These are phyloP conservation scores for Goniozus legneri DNA, from an alignment of 1,140 invertebrate species.

Conservation along the genomic window DNA sequence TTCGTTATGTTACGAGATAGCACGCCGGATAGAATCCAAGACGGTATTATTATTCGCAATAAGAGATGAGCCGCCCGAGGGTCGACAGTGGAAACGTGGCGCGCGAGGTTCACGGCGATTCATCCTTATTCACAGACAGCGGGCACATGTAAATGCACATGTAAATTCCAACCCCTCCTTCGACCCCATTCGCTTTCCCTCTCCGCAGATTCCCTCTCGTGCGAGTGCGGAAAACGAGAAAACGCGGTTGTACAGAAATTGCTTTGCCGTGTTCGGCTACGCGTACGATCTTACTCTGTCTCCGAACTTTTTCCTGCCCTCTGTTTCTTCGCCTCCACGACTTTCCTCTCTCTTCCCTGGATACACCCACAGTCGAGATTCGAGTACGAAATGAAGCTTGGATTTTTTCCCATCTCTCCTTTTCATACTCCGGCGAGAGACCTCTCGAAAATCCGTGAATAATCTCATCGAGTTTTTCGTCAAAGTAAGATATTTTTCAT, in stretches of 20 bases:
- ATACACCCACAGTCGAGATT: too few relatives aligned
- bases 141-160: conserved; percentile 14
- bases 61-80: too few relatives aligned
- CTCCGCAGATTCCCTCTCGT: conserved; percentile 14
- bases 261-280: conserved; percentile 28
- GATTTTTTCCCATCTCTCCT: conserved; percentile 24
- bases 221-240: conserved; percentile 30
- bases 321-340: neutral
- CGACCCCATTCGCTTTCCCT: too few relatives aligned
- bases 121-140: conserved; percentile 19
- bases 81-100: neutral
- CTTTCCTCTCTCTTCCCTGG: neutral
- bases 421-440: conserved; percentile 27
- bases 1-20: too few relatives aligned
- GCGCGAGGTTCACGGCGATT: conserved; percentile 15
- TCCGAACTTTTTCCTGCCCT: neutral
- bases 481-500: too few relatives aligned
- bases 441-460: too few relatives aligned
- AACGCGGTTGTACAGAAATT: conserved; percentile 32
- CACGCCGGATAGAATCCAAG: too few relatives aligned
- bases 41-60: conserved; percentile 24
- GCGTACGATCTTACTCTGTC: conserved; percentile 15
- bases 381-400: too few relatives aligned
- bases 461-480: too few relatives aligned
- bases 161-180: conserved; percentile 23